Base-by-base conservation (phyloP, 2,888 invertebrate species). In the Tholera decimalis region DNA sequence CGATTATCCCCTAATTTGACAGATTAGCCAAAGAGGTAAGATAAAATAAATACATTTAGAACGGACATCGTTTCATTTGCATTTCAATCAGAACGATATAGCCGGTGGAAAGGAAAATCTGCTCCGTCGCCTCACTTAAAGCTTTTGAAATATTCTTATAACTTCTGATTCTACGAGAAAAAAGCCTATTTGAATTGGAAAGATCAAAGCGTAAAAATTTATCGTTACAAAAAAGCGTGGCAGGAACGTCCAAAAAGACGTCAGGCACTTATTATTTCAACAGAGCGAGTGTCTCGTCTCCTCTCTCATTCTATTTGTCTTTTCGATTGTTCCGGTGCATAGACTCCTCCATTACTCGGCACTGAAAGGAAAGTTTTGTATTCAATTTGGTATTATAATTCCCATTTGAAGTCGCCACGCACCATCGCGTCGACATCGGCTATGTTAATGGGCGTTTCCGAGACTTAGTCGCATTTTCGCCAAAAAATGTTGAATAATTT, bases 351-450 rank as follows among this genome's bases (percentile, higher is more conserved):
- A 95, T 95, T 95, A 95, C 94, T 94, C 91, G 90, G 93, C 92
- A 93, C 93, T 96, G 96, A 96, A 95, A 96, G 96, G 95, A 95
- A 96, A 96, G 95, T 96, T 96, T 96, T 95, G 95, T 96, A 95
- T 95, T 95, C 95, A 96, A 95, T 96, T 95, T 95, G 96, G 96
- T 96, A 96, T 95, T 96, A 95, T 96, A 96, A 96, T 96, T 95
- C 95, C 93, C 90, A 95, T 95, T 95, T 94, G 94, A 95, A 95
- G 94, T 94, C 93, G 93, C 94, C 94, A 95, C 95, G 95, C 95
- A 95, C 94, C 95, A 94, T 94, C 93, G 95, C 95, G 92, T 85
- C 92, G 91, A 94, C 95, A 95, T 93, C 94, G 94, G 90, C 95
- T 94, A 95, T 94, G 95, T 95, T 95, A 95, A 95, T 95, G 93